These are phyloP conservation scores for Ladona fulva DNA, from an alignment of 1,140 invertebrate genomes.

Conservation along the genomic window DNA sequence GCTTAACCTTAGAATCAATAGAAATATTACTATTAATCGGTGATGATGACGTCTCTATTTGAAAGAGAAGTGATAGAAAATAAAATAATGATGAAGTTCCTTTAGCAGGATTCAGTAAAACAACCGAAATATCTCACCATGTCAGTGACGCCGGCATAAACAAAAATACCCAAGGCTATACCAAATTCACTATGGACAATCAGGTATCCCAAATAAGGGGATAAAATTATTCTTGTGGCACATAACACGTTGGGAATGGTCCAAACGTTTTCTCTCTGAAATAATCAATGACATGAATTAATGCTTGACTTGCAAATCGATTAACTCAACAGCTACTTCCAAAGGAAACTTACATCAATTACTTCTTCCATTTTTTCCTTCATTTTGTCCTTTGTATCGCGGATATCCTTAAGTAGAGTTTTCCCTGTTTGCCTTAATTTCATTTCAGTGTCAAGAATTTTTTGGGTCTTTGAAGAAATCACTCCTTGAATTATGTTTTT, in stretches of 20 bases:
- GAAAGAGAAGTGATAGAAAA: no score
- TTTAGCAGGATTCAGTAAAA: not conserved
- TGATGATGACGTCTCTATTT: no score
- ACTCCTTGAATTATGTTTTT: slow-evolving; percentile 1
- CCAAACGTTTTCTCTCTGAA: slow-evolving; percentile 78
- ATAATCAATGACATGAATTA: slow-evolving; percentile 14
- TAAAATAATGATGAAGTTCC: no score
- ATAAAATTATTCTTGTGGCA: slow-evolving; percentile 66
- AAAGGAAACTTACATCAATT: slow-evolving; percentile 42
- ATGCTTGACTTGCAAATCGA: not conserved
- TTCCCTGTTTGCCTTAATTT: slow-evolving; percentile 46
- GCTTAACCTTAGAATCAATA: no score
- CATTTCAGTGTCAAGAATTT: slow-evolving; percentile 44
- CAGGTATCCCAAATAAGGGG: slow-evolving; percentile 78
- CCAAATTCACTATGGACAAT: slow-evolving; percentile 67
- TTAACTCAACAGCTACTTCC: not conserved
- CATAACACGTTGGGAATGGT: slow-evolving; percentile 90
- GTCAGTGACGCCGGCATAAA: slow-evolving; percentile 73
- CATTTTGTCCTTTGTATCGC: slow-evolving; percentile 50
- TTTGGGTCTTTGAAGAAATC: slow-evolving; percentile 34
- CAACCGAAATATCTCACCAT: slow-evolving; percentile 47
- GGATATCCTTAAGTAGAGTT: slow-evolving; percentile 52
- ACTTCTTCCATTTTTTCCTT: slow-evolving; percentile 55
- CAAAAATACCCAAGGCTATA: slow-evolving; percentile 60
- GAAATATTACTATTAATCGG: no score